Conservation (phyloP, 2,888 invertebrate species). For the Lycia hirtaria region DNA sequence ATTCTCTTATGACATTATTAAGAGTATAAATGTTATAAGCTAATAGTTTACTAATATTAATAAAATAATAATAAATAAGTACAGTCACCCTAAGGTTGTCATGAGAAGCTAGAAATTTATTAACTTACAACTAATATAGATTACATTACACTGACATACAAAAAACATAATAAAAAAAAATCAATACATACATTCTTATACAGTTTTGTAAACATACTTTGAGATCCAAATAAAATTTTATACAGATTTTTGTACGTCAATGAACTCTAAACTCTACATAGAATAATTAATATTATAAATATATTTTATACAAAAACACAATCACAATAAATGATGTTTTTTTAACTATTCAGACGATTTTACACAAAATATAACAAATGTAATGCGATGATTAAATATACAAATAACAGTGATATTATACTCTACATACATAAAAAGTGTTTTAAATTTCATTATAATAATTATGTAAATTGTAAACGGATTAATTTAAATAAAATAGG, state of each 20-base stretch:
- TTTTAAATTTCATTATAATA: neutral
- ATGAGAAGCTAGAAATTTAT: conserved; percentile 43
- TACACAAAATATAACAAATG: conserved; percentile 9
- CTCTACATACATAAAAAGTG: neutral
- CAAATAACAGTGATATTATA: conserved; percentile 1
- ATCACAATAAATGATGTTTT: conserved; percentile 27
- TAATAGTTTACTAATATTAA: conserved; percentile 14
- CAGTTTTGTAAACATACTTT: conserved; percentile 34
- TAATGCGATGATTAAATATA: conserved; percentile 2
- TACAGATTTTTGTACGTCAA: conserved; percentile 35
- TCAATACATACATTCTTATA: conserved; percentile 30
- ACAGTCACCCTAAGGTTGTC: conserved; percentile 49
- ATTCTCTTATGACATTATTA: conserved; percentile 34
- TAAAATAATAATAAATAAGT: conserved; percentile 47
- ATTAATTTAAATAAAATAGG: neutral
- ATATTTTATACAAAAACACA: conserved; percentile 30
- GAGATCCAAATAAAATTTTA: conserved; percentile 36
- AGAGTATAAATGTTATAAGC: conserved; percentile 28
- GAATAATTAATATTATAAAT: conserved; percentile 25
- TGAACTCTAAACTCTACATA: conserved; percentile 25
- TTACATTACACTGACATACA: conserved; percentile 34
- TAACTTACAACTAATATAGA: conserved; percentile 24
- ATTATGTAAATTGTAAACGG: neutral
- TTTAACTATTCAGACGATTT: conserved; percentile 4
- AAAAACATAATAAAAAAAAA: conserved; percentile 16